phyloP scores from a whole-genome alignment of 2,797 vertebrate species.

The Microcaecilia unicolor region DNA sequence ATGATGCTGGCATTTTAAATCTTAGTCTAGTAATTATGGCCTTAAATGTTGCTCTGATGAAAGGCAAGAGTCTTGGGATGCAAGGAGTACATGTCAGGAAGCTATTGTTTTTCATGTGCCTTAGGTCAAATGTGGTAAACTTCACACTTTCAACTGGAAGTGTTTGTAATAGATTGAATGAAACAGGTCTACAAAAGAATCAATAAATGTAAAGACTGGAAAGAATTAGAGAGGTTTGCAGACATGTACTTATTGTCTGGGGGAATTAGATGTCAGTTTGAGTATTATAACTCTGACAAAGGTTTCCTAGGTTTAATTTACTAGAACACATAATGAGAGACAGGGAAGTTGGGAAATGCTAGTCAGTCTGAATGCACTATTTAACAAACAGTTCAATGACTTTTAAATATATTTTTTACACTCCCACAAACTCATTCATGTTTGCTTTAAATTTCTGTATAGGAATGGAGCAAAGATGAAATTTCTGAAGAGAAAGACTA shows the following conservation, averaged over 20 bases:
- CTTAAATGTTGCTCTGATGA: conserved; percentile 20
- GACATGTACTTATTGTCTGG: conserved; percentile 63
- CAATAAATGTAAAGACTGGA: conserved; percentile 69
- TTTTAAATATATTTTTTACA: conserved; percentile 30
- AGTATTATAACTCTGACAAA: conserved; percentile 63
- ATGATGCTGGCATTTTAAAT: conserved; percentile 31
- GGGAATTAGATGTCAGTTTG: conserved; percentile 70
- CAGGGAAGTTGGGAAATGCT: conserved; percentile 41
- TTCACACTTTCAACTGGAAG: conserved; percentile 55
- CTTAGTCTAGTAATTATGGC: conserved; percentile 11
- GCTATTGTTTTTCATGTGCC: conserved; percentile 32
- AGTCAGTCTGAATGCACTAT: conserved; percentile 42
- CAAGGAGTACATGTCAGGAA: neutral
- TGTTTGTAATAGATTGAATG: conserved; percentile 55
- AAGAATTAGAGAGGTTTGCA: conserved; percentile 53
- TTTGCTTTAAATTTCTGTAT: conserved; percentile 1
- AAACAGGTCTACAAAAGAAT: conserved; percentile 60
- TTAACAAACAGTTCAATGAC: conserved; percentile 58
- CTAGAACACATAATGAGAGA: conserved; percentile 54
- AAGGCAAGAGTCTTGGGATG: conserved; percentile 17
- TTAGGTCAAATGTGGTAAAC: conserved; percentile 54
- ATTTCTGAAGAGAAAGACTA: too few species aligned
- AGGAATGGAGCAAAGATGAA: conserved; percentile 5
- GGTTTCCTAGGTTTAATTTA: conserved; percentile 61
- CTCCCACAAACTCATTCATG: conserved; percentile 20